phyloP scores from a whole-genome alignment of 2,113 vertebrate species.

The Sialia sialis region DNA sequence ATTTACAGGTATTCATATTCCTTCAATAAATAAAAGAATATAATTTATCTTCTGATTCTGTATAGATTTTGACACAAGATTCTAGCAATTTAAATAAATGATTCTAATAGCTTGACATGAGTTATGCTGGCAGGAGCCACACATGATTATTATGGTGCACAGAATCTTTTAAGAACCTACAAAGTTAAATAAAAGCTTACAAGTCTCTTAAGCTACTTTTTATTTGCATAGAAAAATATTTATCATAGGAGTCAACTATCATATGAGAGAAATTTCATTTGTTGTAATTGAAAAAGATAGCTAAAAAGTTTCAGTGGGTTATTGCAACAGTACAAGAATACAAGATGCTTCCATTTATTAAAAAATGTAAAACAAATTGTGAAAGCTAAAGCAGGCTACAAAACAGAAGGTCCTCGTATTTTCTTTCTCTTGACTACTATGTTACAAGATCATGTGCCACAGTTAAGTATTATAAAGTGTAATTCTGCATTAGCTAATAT shows the following conservation, averaged over 20 bases:
- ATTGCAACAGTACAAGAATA: constrained; percentile 77
- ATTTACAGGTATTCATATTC: constrained; percentile 32
- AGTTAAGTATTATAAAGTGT: constrained; percentile 57
- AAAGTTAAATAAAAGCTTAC: constrained; percentile 53
- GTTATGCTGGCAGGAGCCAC: background rate
- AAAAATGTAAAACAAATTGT: constrained; percentile 68
- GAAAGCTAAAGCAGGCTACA: constrained; percentile 72
- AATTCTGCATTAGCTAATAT: constrained; percentile 50
- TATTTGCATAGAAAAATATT: constrained; percentile 78
- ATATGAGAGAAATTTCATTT: constrained; percentile 70
- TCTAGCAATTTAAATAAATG: background rate
- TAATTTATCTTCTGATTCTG: constrained; percentile 7
- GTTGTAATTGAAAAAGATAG: constrained; percentile 73
- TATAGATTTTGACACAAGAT: constrained; percentile 11
- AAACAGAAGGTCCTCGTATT: constrained; percentile 56
- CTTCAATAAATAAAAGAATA: constrained; percentile 57
- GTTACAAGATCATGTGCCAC: constrained; percentile 64
- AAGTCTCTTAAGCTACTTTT: constrained; percentile 56
- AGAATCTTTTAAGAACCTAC: constrained; percentile 28
- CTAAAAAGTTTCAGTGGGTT: constrained; percentile 72
- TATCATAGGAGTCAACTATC: constrained; percentile 62
- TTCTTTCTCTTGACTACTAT: constrained; percentile 50
- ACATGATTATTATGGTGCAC: background rate
- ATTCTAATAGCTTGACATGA: constrained; percentile 22
- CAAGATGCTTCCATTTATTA: constrained; percentile 74